phyloP scores from a whole-genome alignment of 2,797 vertebrate species.

The Pterois miles region DNA sequence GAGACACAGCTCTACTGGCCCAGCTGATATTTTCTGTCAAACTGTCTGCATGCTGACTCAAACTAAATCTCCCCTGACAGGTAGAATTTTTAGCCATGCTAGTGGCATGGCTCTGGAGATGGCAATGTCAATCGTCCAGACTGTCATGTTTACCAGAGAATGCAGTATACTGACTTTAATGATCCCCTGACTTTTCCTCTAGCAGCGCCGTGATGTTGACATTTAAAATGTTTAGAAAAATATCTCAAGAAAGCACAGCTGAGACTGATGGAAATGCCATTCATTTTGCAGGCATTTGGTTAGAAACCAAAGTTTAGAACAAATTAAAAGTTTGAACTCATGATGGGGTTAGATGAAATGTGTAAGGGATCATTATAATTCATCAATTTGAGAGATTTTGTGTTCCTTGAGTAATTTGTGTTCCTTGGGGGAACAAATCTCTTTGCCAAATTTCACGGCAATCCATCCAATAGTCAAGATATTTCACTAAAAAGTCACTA shows the following conservation, averaged over 20 bases:
- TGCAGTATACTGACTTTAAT: neutral
- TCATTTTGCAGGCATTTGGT: neutral
- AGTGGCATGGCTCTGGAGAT: neutral
- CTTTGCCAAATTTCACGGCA: neutral
- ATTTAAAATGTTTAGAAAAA: neutral
- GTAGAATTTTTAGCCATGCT: neutral
- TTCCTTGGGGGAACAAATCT: neutral
- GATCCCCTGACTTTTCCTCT: neutral
- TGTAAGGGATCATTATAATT: neutral
- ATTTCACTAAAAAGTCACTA: neutral
- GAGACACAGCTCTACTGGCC: neutral
- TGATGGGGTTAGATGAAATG: neutral
- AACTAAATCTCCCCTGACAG: neutral
- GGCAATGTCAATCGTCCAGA: neutral
- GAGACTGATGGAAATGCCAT: neutral
- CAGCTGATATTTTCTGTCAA: neutral
- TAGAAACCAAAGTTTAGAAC: neutral
- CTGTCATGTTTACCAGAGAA: neutral
- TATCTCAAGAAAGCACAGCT: neutral
- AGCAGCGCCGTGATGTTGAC: neutral
- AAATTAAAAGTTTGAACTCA: neutral
- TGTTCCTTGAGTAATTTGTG: too few relatives aligned
- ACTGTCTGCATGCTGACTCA: neutral
- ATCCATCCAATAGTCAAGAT: neutral
- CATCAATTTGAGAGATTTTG: too few relatives aligned